Percentiles rank a stretch among this genome's conserved stretches.
phyloP scores from a whole-genome alignment of 2,113 vertebrate species.

The Crotalus viridis region DNA sequence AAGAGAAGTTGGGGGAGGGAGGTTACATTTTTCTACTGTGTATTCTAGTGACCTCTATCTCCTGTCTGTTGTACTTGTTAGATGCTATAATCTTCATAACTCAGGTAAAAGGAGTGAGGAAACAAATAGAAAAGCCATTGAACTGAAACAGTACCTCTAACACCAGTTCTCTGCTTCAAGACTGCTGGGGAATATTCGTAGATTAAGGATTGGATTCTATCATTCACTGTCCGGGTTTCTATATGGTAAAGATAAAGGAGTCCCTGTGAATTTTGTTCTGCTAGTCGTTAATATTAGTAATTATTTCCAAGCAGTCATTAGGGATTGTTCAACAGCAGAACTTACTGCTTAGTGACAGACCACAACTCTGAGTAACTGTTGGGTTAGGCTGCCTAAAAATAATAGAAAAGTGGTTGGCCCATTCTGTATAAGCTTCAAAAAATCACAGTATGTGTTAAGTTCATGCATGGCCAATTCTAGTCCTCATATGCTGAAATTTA shows the following conservation, averaged over 20 bases:
- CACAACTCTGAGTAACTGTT: neutral
- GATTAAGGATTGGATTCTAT: neutral
- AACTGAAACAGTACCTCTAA: neutral
- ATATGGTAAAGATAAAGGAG: neutral
- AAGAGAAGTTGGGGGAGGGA: neutral
- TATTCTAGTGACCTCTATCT: neutral
- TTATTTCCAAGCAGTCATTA: neutral
- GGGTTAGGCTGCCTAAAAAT: neutral
- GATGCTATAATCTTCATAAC: neutral
- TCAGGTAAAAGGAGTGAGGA: neutral
- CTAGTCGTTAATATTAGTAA: neutral
- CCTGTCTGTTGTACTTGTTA: neutral
- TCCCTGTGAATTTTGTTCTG: neutral
- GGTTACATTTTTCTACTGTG: neutral
- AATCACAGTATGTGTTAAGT: neutral
- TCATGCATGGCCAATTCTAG: neutral
- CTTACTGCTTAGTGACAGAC: neutral
- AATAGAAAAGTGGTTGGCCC: neutral
- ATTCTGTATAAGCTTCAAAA: neutral
- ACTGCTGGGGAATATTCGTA: neutral
- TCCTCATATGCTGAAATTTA: neutral
- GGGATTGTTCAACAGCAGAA: neutral
- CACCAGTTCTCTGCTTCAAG: neutral
- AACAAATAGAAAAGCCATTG: neutral
- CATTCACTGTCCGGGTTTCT: neutral